A percentile compares a stretch with the other conserved stretches of the same genome.
Evolutionary conservation across 1,140 invertebrate species (phyloP).

Genomic region (Odontomachus brunneus): DNA sequence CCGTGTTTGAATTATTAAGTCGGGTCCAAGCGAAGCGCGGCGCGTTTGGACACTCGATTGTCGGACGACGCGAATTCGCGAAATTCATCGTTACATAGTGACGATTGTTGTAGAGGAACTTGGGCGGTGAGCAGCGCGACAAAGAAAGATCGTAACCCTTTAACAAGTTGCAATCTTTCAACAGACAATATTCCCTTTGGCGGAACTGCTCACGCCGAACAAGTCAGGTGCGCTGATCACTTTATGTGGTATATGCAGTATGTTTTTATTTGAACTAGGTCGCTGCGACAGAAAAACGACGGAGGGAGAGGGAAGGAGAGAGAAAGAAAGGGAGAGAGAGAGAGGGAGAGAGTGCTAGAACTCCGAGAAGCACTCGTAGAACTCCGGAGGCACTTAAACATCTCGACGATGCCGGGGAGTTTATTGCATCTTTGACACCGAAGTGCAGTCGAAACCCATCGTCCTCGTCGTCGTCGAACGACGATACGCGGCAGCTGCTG

Average conservation of each 20-base stretch:
- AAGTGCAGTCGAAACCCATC: conserved; percentile 53
- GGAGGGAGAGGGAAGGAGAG: too few relatives aligned
- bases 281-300: too few relatives aligned
- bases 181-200: conserved; percentile 35
- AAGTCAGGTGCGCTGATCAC: conserved; percentile 58
- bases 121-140: conserved; percentile 1
- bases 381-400: conserved; percentile 48
- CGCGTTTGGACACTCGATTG: conserved; percentile 32
- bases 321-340: too few relatives aligned
- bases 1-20: not conserved
- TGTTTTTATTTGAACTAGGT: conserved; percentile 79
- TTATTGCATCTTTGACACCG: conserved; percentile 59
- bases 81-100: not conserved
- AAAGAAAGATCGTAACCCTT: not conserved
- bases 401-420: conserved; percentile 34
- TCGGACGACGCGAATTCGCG: not conserved
- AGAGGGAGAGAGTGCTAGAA: conserved; percentile 2
- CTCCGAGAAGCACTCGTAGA: conserved; percentile 57
- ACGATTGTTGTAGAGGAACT: not conserved
- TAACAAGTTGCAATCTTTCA: conserved; percentile 41
- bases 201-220: conserved; percentile 14
- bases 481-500: conserved; percentile 53
- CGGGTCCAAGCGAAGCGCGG: not conserved
- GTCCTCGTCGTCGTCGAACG: conserved; percentile 41
- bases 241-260: conserved; percentile 55